Conservation (phyloP, 2,888 invertebrate genomes). For the Zootermopsis nevadensis region DNA sequence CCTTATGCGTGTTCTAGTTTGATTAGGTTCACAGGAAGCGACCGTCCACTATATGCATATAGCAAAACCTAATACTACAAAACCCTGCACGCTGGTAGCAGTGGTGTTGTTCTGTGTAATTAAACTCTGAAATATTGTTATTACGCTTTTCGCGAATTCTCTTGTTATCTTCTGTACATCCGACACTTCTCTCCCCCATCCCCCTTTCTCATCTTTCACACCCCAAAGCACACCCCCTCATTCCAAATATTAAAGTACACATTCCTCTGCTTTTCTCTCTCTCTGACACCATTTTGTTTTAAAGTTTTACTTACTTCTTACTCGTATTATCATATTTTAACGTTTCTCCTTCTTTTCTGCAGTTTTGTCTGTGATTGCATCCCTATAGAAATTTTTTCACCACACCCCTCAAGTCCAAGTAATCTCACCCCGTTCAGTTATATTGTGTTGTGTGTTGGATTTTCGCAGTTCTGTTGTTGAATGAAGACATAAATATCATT, state of each 20-base stretch:
- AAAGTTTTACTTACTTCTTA: slow-evolving; percentile 16
- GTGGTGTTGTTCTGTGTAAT: slow-evolving; percentile 43
- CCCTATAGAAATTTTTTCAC: slow-evolving; percentile 10
- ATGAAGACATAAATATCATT: slow-evolving; percentile 51
- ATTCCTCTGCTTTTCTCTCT: not conserved
- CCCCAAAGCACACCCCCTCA: not conserved
- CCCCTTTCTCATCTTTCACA: slow-evolving; percentile 31
- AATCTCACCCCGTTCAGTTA: slow-evolving; percentile 41
- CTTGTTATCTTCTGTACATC: slow-evolving; percentile 48
- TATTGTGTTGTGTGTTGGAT: slow-evolving; percentile 46
- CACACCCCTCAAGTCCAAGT: slow-evolving; percentile 21
- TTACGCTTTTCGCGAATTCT: slow-evolving; percentile 50
- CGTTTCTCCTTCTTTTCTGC: slow-evolving; percentile 3
- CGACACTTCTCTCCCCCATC: slow-evolving; percentile 17
- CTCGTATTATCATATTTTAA: not conserved
- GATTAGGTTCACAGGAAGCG: slow-evolving; percentile 33
- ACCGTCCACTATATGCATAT: slow-evolving; percentile 7
- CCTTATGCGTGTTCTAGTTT: slow-evolving; percentile 30
- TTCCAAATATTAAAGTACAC: not conserved
- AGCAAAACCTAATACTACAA: slow-evolving; percentile 33
- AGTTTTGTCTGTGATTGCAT: slow-evolving; percentile 40
- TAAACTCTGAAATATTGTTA: slow-evolving; percentile 51
- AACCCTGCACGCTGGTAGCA: slow-evolving; percentile 10
- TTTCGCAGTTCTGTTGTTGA: slow-evolving; percentile 45
- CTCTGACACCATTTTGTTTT: slow-evolving; percentile 35